Evolutionary conservation across 2,888 invertebrate species (phyloP).

Genomic region (Emmelina monodactyla): DNA sequence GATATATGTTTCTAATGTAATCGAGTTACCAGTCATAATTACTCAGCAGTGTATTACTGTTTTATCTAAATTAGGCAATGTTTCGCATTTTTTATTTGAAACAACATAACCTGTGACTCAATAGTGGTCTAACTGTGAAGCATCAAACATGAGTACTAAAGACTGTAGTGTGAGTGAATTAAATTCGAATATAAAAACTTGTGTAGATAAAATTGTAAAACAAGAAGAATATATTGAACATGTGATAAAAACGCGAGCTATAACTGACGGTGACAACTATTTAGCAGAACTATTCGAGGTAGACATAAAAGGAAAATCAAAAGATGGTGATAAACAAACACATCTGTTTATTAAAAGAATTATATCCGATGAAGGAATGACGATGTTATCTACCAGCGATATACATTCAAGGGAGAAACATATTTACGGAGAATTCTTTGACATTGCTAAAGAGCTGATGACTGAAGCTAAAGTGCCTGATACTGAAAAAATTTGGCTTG

Average conservation of each 20-base stretch:
- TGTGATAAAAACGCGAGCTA: background rate
- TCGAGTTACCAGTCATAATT: too few relatives aligned
- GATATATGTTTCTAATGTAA: too few relatives aligned
- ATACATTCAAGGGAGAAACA: slow-evolving; percentile 25
- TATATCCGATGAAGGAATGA: slow-evolving; percentile 17
- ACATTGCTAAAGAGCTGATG: slow-evolving; percentile 27
- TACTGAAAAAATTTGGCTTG: slow-evolving; percentile 24
- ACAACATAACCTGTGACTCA: too few relatives aligned
- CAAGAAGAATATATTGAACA: slow-evolving; percentile 8
- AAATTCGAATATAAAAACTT: too few relatives aligned
- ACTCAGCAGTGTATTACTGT: too few relatives aligned
- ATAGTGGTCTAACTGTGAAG: too few relatives aligned
- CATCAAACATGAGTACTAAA: too few relatives aligned
- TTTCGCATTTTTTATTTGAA: too few relatives aligned
- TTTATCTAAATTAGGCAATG: too few relatives aligned
- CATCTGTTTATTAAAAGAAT: slow-evolving; percentile 20
- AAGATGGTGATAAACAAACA: slow-evolving; percentile 26
- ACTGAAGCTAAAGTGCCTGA: slow-evolving; percentile 24
- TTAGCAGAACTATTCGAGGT: slow-evolving; percentile 20
- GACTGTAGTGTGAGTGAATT: too few relatives aligned
- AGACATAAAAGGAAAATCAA: slow-evolving; percentile 20
- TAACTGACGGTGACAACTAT: slow-evolving; percentile 7
- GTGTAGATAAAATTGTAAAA: slow-evolving; percentile 11
- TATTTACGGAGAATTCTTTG: slow-evolving; percentile 27
- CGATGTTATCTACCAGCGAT: slow-evolving; percentile 17